Percentiles rank a stretch among this genome's conserved stretches.
phyloP scores from a whole-genome alignment of 2,113 vertebrate genomes.

The Seriola aureovittata region DNA sequence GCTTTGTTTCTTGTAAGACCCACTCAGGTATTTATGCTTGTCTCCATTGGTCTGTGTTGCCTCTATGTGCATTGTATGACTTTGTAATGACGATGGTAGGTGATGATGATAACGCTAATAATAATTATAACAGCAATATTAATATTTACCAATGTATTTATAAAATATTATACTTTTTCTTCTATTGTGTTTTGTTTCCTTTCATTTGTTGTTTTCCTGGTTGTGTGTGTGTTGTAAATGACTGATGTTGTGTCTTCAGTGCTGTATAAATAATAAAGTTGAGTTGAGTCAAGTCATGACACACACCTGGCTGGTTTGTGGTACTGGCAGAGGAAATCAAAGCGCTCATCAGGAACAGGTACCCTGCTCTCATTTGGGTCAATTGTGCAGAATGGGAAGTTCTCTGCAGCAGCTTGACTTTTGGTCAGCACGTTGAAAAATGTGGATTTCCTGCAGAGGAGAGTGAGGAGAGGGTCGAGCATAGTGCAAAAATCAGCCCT shows the following conservation, averaged over 20 bases:
- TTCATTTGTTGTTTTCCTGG: not conserved
- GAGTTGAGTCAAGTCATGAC: not conserved
- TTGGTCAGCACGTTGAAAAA: slow-evolving; percentile 99
- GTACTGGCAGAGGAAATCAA: slow-evolving; percentile 94
- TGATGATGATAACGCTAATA: not conserved
- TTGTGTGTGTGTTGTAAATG: not conserved
- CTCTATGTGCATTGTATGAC: not conserved
- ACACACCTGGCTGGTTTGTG: slow-evolving; percentile 96
- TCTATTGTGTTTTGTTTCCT: not conserved
- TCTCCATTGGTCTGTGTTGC: not conserved
- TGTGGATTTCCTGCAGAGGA: slow-evolving; percentile 91
- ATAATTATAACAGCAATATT: too few relatives aligned
- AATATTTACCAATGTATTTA: too few relatives aligned
- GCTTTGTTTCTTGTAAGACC: not conserved
- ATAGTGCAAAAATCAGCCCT: not conserved
- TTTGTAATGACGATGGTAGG: not conserved
- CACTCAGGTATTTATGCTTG: too few relatives aligned
- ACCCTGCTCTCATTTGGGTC: slow-evolving; percentile 98
- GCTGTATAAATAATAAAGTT: not conserved
- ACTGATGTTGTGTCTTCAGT: not conserved
- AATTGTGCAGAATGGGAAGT: slow-evolving; percentile 99
- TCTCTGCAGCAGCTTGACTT: slow-evolving; percentile 96
- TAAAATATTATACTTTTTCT: too few relatives aligned
- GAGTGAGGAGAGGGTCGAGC: not conserved
- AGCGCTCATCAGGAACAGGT: slow-evolving; percentile 96